Conservation (phyloP, 1,140 invertebrate species). For the Drosophila subpulchrella region DNA sequence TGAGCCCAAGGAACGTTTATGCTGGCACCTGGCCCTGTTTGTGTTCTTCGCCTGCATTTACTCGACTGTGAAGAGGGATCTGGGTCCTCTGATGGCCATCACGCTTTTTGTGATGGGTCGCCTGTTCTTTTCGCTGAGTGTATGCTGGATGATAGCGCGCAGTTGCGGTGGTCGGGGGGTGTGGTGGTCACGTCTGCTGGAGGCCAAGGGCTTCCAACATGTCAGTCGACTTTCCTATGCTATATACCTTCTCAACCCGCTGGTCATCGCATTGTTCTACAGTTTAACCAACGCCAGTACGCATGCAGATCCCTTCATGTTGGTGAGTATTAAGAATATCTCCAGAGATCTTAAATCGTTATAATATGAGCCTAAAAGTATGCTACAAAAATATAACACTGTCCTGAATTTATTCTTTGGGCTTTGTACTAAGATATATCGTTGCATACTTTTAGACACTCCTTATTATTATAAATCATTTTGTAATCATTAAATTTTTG, state of each 20-base stretch:
- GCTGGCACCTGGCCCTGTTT: constrained; percentile 71
- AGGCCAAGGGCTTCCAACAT: constrained; percentile 81
- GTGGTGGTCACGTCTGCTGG: constrained; percentile 79
- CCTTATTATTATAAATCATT: no score
- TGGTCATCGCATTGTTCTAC: constrained; percentile 77
- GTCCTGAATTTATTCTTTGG: no score
- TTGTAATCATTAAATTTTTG: no score
- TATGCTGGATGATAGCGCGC: constrained; percentile 83
- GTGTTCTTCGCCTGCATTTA: constrained; percentile 79
- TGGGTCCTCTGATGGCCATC: constrained; percentile 64
- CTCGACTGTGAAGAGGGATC: constrained; percentile 73
- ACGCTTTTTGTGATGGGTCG: constrained; percentile 75
- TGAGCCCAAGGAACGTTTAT: constrained; percentile 58
- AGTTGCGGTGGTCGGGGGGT: constrained; percentile 71
- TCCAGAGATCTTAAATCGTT: no score
- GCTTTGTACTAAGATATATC: background rate
- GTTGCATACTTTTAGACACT: no score
- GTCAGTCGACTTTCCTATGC: constrained; percentile 81
- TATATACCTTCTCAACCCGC: constrained; percentile 81
- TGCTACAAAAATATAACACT: no score
- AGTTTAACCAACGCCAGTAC: constrained; percentile 73
- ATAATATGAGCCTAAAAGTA: no score
- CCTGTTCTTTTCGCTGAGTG: constrained; percentile 70
- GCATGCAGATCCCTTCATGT: constrained; percentile 80
- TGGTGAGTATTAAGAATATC: constrained; percentile 59